Evolutionary conservation across 2,888 invertebrate species (phyloP).

Genomic region (Baronia brevicornis): DNA sequence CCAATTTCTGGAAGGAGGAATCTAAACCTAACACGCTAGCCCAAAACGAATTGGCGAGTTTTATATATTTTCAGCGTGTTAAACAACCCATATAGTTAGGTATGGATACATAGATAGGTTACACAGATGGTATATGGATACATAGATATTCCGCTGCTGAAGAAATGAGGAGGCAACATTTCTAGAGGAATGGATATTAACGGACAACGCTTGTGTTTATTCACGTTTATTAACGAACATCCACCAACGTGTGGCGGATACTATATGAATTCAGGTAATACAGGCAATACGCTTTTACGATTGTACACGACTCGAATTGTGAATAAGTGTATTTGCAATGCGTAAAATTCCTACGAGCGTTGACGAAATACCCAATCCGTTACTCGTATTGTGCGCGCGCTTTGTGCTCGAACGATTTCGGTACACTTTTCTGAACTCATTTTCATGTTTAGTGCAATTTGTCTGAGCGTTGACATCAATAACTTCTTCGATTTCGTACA

Average conservation of each 20-base stretch:
- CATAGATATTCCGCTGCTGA: no score
- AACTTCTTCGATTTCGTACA: slow-evolving; percentile 66
- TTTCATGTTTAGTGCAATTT: slow-evolving; percentile 67
- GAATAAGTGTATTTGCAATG: slow-evolving; percentile 34
- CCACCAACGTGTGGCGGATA: slow-evolving; percentile 1
- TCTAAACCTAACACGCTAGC: no score
- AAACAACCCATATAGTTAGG: no score
- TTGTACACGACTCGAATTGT: slow-evolving; percentile 19
- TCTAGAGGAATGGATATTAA: no score
- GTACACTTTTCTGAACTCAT: slow-evolving; percentile 26
- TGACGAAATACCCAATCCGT: slow-evolving; percentile 21
- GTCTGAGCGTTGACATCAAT: slow-evolving; percentile 66
- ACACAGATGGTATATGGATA: no score
- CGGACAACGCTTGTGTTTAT: slow-evolving; percentile 4
- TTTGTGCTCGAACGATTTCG: slow-evolving; percentile 22
- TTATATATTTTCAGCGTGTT: no score
- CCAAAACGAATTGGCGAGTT: no score
- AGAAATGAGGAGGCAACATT: no score
- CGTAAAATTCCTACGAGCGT: slow-evolving; percentile 35
- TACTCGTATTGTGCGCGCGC: slow-evolving; percentile 24
- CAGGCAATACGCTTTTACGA: slow-evolving; percentile 5
- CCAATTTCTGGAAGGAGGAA: no score
- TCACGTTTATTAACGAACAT: slow-evolving; percentile 8
- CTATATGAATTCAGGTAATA: slow-evolving; percentile 8
- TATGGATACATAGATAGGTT: no score